phyloP scores from a whole-genome alignment of 2,113 vertebrate species.

The Heloderma charlesbogerti region DNA sequence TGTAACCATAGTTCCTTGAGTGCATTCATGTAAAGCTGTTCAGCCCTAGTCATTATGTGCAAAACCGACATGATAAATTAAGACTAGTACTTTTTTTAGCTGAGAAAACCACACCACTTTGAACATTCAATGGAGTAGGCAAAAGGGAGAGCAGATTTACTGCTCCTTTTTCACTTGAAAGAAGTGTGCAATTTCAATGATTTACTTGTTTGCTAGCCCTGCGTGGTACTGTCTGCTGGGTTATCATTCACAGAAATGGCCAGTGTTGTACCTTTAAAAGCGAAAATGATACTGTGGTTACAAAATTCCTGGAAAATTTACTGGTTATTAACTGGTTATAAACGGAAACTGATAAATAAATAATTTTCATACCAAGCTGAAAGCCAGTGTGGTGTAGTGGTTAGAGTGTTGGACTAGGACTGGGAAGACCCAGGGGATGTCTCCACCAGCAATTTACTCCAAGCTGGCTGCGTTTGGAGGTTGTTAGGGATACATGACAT shows the following conservation, averaged over 20 bases:
- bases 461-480: too few relatives aligned
- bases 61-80: slow-evolving; percentile 67
- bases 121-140: slow-evolving; percentile 69
- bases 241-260: slow-evolving; percentile 73
- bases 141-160: slow-evolving; percentile 68
- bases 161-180: slow-evolving; percentile 69
- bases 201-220: slow-evolving; percentile 75
- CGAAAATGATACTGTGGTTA: slow-evolving; percentile 68
- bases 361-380: slow-evolving; percentile 57
- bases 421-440: background rate
- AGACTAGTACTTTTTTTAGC: slow-evolving; percentile 62
- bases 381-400: background rate
- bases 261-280: slow-evolving; percentile 63
- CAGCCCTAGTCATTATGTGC: slow-evolving; percentile 66
- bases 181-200: slow-evolving; percentile 71
- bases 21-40: slow-evolving; percentile 53
- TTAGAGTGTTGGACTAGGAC: too few relatives aligned
- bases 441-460: too few relatives aligned
- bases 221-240: slow-evolving; percentile 71
- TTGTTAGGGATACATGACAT: too few relatives aligned
- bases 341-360: slow-evolving; percentile 70
- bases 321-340: slow-evolving; percentile 52
- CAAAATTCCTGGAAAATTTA: slow-evolving; percentile 66
- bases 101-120: slow-evolving; percentile 65
- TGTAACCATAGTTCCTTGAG: slow-evolving; percentile 59